phyloP scores from a whole-genome alignment of 2,797 vertebrate genomes.

The Acipenser ruthenus region DNA sequence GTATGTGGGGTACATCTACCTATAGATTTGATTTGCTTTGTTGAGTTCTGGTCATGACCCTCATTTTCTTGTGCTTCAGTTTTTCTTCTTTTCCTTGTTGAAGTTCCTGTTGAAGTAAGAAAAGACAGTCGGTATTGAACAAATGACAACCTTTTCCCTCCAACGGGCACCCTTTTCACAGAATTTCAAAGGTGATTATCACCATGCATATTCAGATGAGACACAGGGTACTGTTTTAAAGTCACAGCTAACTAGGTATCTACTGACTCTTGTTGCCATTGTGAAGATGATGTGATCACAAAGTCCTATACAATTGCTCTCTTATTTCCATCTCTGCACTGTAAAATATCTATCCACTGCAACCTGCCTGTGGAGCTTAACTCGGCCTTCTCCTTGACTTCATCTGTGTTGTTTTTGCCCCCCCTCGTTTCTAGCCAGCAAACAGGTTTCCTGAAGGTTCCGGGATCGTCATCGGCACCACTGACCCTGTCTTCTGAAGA shows the following conservation, averaged over 20 bases:
- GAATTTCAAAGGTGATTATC: not conserved
- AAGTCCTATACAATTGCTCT: too few relatives aligned
- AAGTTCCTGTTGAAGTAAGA: constrained; percentile 35
- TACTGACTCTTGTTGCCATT: constrained; percentile 28
- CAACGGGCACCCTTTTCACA: not conserved
- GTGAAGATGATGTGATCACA: too few relatives aligned
- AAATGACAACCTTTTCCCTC: not conserved
- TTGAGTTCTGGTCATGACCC: constrained; percentile 24
- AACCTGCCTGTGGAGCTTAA: constrained; percentile 20
- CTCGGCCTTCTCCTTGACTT: constrained; percentile 20
- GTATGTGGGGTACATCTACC: constrained; percentile 24
- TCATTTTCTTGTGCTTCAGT: constrained; percentile 25
- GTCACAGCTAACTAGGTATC: constrained; percentile 33
- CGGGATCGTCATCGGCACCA: constrained; percentile 36
- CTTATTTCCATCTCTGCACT: constrained; percentile 16
- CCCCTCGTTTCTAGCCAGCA: constrained; percentile 31
- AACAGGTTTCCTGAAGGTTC: constrained; percentile 33
- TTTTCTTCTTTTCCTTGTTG: constrained; percentile 48
- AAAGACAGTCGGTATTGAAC: not conserved
- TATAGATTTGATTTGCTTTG: constrained; percentile 37
- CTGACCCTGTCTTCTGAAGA: constrained; percentile 42
- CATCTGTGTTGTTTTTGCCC: constrained; percentile 32
- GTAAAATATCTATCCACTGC: constrained; percentile 34
- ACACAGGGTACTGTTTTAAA: constrained; percentile 24
- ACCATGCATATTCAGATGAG: constrained; percentile 14